Percentiles rank a stretch among this genome's conserved stretches.
phyloP scores from a whole-genome alignment of 2,888 invertebrate species.

The Pristionchus entomophagus region DNA sequence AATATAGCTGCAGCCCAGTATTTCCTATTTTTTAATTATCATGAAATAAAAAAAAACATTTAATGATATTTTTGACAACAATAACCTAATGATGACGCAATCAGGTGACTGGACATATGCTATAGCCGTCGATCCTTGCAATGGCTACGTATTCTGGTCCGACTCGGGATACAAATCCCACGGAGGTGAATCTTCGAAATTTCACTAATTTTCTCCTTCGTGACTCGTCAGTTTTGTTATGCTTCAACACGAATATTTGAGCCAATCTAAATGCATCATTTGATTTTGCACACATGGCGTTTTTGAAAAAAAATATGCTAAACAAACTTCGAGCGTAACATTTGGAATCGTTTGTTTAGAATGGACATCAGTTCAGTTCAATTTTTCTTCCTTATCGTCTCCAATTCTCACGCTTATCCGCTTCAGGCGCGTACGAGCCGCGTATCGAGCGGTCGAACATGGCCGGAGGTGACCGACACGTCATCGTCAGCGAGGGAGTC shows the following conservation, averaged over 20 bases:
- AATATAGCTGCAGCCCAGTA: not conserved
- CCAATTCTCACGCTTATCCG: not conserved
- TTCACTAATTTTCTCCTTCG: too few species aligned
- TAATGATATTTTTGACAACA: too few species aligned
- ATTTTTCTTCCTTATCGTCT: not conserved
- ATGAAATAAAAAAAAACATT: too few species aligned
- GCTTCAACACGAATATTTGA: too few species aligned
- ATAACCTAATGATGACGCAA: too few species aligned
- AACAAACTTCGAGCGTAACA: too few species aligned
- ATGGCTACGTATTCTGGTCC: conserved; percentile 92
- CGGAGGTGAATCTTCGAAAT: conserved; percentile 56
- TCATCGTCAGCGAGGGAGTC: conserved; percentile 90
- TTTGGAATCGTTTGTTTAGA: not conserved
- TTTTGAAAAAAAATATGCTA: too few species aligned
- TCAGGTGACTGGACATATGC: conserved; percentile 92
- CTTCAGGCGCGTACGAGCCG: conserved; percentile 71
- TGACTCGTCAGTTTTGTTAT: too few species aligned
- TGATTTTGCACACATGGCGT: too few species aligned
- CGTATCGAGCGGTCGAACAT: conserved; percentile 93
- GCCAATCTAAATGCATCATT: too few species aligned
- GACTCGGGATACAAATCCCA: conserved; percentile 80
- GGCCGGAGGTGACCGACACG: conserved; percentile 91
- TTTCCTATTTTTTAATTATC: too few species aligned
- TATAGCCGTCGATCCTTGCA: conserved; percentile 96
- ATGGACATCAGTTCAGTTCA: not conserved